Evolutionary conservation across 2,113 vertebrate genomes (phyloP).

Genomic region (Lophochroa leadbeateri): DNA sequence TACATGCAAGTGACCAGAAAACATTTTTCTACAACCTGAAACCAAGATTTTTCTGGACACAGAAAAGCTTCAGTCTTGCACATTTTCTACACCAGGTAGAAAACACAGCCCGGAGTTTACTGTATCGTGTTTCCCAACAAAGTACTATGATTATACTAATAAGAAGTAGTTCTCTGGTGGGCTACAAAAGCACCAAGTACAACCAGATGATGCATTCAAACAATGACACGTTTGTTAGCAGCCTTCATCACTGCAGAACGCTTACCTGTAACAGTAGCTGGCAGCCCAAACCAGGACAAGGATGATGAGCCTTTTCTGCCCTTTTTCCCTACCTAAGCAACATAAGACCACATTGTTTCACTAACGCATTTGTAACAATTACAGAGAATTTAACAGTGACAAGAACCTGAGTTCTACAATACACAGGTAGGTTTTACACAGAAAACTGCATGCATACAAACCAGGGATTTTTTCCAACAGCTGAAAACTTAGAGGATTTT

Average conservation of each 20-base stretch:
- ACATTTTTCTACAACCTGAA: neutral
- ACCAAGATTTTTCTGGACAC: neutral
- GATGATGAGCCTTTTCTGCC: neutral
- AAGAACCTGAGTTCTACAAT: fast-evolving
- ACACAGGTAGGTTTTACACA: fast-evolving
- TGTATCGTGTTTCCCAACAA: fast-evolving
- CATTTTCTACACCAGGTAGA: neutral
- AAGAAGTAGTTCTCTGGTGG: neutral
- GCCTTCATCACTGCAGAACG: neutral
- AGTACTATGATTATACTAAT: neutral
- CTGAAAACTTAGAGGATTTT: neutral
- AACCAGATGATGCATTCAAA: neutral
- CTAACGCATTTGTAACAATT: neutral
- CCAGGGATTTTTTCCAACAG: fast-evolving
- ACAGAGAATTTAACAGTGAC: neutral
- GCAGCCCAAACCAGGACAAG: neutral
- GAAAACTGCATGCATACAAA: neutral
- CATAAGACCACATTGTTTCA: neutral
- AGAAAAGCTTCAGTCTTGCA: neutral
- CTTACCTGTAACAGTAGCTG: neutral
- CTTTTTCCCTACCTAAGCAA: neutral
- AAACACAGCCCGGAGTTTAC: neutral
- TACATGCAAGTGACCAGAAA: neutral
- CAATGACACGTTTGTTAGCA: neutral
- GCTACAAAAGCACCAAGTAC: neutral